A percentile compares a stretch with the other conserved stretches of the same genome.
These are phyloP conservation scores for Meandrusa payeni DNA, from an alignment of 2,888 invertebrate species.

Conservation along the genomic window DNA sequence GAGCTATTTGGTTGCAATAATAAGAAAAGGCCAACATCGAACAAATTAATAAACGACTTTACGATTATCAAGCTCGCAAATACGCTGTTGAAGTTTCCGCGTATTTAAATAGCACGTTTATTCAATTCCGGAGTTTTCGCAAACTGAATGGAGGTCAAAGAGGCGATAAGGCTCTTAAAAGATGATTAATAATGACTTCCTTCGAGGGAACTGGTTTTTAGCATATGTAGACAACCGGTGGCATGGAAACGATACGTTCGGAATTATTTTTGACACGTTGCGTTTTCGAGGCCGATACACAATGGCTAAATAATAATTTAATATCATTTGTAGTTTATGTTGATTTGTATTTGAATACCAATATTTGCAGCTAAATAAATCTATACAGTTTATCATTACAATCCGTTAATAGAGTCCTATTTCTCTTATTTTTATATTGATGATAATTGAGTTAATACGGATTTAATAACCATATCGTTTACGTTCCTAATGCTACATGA, in stretches of 20 bases:
- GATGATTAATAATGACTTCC: constrained; percentile 69
- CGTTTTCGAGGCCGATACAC: background rate
- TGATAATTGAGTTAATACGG: no score
- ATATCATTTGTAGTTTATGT: background rate
- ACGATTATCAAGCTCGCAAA: constrained; percentile 34
- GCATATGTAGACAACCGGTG: constrained; percentile 20
- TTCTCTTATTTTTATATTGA: no score
- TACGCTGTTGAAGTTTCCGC: constrained; percentile 44
- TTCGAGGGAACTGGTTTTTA: constrained; percentile 40
- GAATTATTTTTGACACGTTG: constrained; percentile 7
- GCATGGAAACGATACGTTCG: background rate
- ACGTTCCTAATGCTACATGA: no score
- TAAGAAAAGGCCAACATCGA: constrained; percentile 27
- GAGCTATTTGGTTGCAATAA: constrained; percentile 7
- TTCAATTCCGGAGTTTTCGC: constrained; percentile 64
- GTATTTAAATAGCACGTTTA: constrained; percentile 39
- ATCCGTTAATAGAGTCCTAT: no score
- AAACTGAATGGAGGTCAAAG: constrained; percentile 48
- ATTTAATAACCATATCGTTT: no score
- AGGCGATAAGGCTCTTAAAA: constrained; percentile 50
- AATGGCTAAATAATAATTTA: background rate
- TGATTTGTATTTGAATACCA: no score
- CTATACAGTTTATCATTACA: no score
- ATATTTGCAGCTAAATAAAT: no score
- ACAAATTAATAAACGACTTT: constrained; percentile 29